Base-by-base conservation (phyloP, 2,113 vertebrate species). In the Choloepus hoffmanni region DNA sequence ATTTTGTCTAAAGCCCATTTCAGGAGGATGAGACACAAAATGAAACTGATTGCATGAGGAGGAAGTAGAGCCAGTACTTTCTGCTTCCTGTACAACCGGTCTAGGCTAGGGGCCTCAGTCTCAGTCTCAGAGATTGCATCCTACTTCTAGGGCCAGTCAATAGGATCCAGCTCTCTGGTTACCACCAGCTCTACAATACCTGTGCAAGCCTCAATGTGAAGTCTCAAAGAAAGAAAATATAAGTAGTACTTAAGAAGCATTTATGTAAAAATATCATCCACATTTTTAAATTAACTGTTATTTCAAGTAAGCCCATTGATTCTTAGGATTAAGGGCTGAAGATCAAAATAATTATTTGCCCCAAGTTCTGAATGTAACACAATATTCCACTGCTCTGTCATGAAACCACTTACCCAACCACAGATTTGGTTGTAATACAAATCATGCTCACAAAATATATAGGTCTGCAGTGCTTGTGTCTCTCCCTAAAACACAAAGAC, bases 1-100 rank as follows among this genome's bases (percentile, higher is more conserved):
- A 26, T 74, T 94, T 94, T 89, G 18, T 95, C 94, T 85, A 78
- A 93, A 96, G 58, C 55, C 16, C 73, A 58, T 78, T 92, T 50
- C 79, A 50, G 55, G 43, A 93, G n/a, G 36, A 82, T 65, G 68
- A 95, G 78, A 78, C 18, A 50, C 6, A 65, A 77, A 89, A 78
- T 36, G 95, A 67, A 91, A 72, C 12, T 84, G 65, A 82, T 24
- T 89, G 26, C n/a, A 84, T 83, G 33, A 91, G 21, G 26, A 84
- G 0, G 3, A 16, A 79, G 18, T 36, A 74, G 9, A 7, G 0
- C n/a, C 36, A 70, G 18, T 65, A 95, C 36, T 85, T 92, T 53
- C 58, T 63, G 23, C 21, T 87, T 12, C 36, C 26, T 83, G 24
- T 2, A 73, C 30, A 81, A 60, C 10, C 77, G 7, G 13, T 77